Conservation (phyloP, 2,888 invertebrate genomes). For the Lasioglossum morio region DNA sequence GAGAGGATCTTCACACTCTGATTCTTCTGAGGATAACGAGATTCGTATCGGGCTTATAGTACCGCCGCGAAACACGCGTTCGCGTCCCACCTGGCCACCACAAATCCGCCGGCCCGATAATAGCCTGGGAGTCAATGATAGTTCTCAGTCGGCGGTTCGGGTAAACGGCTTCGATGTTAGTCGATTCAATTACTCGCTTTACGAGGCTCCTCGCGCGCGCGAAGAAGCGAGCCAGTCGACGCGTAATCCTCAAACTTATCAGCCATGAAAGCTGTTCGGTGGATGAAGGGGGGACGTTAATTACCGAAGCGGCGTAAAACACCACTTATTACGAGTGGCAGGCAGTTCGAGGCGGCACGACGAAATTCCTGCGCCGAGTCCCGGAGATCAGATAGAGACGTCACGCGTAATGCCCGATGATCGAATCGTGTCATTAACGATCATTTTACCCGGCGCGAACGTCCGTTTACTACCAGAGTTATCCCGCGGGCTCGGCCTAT, state of each 20-base stretch:
- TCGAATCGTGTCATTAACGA: constrained; percentile 51
- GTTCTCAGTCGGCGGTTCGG: background rate
- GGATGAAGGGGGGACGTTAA: constrained; percentile 36
- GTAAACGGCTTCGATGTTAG: background rate
- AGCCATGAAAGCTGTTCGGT: constrained; percentile 20
- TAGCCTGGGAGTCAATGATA: background rate
- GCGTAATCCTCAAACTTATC: constrained; percentile 40
- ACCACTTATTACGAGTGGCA: constrained; percentile 35
- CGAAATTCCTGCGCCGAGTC: constrained; percentile 30
- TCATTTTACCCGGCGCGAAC: constrained; percentile 10
- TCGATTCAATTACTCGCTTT: background rate
- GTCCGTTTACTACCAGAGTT: constrained; percentile 15
- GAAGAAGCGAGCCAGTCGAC: too few species aligned
- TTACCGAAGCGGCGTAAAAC: constrained; percentile 48
- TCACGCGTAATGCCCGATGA: constrained; percentile 31
- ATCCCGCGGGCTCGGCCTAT: constrained; percentile 19
- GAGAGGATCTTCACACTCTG: constrained; percentile 45
- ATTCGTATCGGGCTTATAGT: constrained; percentile 10
- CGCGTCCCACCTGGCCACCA: background rate
- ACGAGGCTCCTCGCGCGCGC: background rate
- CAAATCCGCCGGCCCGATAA: background rate
- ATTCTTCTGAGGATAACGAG: constrained; percentile 22
- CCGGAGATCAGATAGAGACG: constrained; percentile 33
- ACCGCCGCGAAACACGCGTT: background rate
- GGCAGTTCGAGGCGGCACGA: background rate